Conservation (phyloP, 30 jellyfish, hydroid and myxozoan species). For the Sanderia malayensis region DNA sequence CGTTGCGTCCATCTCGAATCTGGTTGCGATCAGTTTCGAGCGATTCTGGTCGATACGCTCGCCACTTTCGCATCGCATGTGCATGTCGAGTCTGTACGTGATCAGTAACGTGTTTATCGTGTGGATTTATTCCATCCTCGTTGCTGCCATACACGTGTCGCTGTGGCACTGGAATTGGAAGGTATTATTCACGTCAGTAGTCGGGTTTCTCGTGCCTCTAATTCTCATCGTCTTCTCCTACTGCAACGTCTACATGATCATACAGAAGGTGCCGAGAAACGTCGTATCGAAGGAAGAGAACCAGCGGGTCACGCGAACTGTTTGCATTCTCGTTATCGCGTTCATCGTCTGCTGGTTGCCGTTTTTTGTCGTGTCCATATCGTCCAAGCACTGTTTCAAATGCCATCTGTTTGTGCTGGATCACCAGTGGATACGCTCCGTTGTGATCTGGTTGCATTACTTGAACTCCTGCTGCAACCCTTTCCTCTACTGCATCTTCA, state of each 20-base stretch:
- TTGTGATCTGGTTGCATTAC: constrained; percentile 85
- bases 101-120: constrained; percentile 41
- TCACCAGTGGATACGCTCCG: constrained; percentile 79
- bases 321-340: constrained; percentile 58
- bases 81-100: constrained; percentile 60
- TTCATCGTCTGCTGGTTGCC: constrained; percentile 94
- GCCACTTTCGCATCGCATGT: constrained; percentile 90
- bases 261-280: constrained; percentile 59
- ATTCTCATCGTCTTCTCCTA: constrained; percentile 68
- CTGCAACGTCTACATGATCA: constrained; percentile 42
- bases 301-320: constrained; percentile 67
- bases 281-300: constrained; percentile 77
- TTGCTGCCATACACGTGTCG: constrained; percentile 49
- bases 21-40: constrained; percentile 88
- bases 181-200: constrained; percentile 42
- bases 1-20: constrained; percentile 85
- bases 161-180: constrained; percentile 65
- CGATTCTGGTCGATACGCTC: constrained; percentile 87
- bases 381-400: constrained; percentile 40
- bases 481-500: constrained; percentile 83
- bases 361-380: constrained; percentile 58
- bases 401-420: constrained; percentile 38
- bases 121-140: constrained; percentile 74
- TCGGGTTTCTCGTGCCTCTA: constrained; percentile 83
- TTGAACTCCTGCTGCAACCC: constrained; percentile 91